Conservation (phyloP, 2,888 invertebrate genomes). For the Craniophora ligustri region DNA sequence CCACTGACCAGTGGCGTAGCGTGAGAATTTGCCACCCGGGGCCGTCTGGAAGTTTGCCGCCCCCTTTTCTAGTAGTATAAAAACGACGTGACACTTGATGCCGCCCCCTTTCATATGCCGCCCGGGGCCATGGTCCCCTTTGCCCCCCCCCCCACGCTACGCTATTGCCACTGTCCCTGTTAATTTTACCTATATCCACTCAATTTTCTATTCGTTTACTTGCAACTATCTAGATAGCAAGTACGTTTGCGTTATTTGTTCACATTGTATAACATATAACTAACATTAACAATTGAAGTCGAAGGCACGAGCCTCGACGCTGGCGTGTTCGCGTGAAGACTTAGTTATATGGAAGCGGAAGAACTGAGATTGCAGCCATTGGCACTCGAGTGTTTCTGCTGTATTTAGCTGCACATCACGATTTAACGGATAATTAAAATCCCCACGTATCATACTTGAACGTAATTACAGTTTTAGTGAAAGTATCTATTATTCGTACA, state of each 20-base stretch:
- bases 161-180: too few species aligned
- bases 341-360: conserved; percentile 50
- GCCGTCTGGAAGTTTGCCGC: too few species aligned
- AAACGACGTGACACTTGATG: too few species aligned
- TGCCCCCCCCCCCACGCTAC: too few species aligned
- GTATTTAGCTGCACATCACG: conserved; percentile 36
- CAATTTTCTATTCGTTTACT: neutral
- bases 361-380: conserved; percentile 38
- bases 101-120: too few species aligned
- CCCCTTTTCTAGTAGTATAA: too few species aligned
- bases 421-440: conserved; percentile 38
- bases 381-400: conserved; percentile 30
- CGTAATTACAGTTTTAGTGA: conserved; percentile 19
- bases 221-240: neutral
- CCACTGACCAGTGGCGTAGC: too few species aligned
- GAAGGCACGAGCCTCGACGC: conserved; percentile 3
- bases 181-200: too few species aligned
- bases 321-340: conserved; percentile 51
- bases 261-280: conserved; percentile 8
- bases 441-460: conserved; percentile 22
- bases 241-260: conserved; percentile 7
- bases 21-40: too few species aligned
- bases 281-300: conserved; percentile 5
- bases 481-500: conserved; percentile 24
- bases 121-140: too few species aligned